Conservation (phyloP, 2,113 vertebrate species). For the Mandrillus leucophaeus region DNA sequence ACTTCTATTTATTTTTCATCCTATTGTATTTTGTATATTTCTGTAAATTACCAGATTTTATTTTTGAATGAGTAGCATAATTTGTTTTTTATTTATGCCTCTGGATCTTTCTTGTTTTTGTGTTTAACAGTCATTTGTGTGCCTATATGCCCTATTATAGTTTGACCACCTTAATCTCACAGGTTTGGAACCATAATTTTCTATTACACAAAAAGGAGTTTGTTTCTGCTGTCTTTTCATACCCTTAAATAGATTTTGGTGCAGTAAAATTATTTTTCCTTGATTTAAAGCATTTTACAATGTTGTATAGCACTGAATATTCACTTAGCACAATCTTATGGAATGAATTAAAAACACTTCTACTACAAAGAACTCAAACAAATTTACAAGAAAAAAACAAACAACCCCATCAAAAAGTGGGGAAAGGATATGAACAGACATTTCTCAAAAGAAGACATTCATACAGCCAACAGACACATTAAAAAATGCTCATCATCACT, state of each 20-base stretch:
- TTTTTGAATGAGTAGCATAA: conserved; percentile 44
- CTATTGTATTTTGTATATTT: not conserved
- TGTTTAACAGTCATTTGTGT: not conserved
- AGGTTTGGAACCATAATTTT: not conserved
- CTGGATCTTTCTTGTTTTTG: not conserved
- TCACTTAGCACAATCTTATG: not conserved
- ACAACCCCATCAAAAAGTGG: too few species aligned
- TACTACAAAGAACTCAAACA: not conserved
- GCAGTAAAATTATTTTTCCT: not conserved
- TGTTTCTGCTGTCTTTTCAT: not conserved
- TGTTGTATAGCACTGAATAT: not conserved
- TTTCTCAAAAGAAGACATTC: too few species aligned
- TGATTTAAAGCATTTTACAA: conserved; percentile 7
- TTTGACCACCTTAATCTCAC: not conserved
- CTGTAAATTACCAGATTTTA: not conserved
- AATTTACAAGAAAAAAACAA: too few species aligned
- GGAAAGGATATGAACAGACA: too few species aligned
- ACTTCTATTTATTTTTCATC: conserved; percentile 25
- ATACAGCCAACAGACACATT: too few species aligned
- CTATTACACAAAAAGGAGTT: not conserved
- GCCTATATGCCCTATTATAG: not conserved
- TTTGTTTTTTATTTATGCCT: not conserved
- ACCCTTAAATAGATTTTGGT: conserved; percentile 30
- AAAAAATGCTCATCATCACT: too few species aligned
- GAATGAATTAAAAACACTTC: conserved; percentile 22